phyloP scores from a whole-genome alignment of 1,140 invertebrate species.

The Pararge aegeria region DNA sequence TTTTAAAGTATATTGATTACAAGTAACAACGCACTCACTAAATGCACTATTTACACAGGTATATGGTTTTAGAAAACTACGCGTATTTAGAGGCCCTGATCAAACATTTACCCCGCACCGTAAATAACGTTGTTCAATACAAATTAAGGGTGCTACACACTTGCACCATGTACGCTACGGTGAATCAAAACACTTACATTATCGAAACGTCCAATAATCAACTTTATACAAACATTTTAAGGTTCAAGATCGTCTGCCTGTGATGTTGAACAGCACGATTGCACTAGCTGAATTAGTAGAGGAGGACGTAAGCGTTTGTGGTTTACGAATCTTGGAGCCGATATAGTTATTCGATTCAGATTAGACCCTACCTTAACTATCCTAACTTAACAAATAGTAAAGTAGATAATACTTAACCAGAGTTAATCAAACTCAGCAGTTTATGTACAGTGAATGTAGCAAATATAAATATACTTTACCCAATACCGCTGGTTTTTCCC shows the following conservation, averaged over 20 bases:
- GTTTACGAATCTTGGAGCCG: background rate
- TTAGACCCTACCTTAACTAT: no score
- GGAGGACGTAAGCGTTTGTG: background rate
- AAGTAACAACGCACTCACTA: no score
- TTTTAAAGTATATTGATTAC: background rate
- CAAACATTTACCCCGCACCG: constrained; percentile 10
- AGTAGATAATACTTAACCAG: no score
- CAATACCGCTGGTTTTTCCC: no score
- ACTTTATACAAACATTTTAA: background rate
- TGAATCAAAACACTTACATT: constrained; percentile 7
- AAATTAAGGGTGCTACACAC: constrained; percentile 15
- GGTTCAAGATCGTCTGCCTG: background rate
- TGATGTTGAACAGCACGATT: background rate
- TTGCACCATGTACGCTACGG: constrained; percentile 6
- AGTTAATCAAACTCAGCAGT: no score
- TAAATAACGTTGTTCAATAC: constrained; percentile 15
- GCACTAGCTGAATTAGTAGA: constrained; percentile 1
- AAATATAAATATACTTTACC: no score
- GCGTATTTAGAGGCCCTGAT: constrained; percentile 1
- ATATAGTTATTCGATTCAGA: background rate
- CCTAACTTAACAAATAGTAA: no score
- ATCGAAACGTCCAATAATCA: background rate
- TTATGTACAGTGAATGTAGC: no score
- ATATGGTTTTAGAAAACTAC: no score
- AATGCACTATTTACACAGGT: no score